These are phyloP conservation scores for Oikopleura albicans DNA, from an alignment of 23 tunicate genomes.

Conservation along the genomic window DNA sequence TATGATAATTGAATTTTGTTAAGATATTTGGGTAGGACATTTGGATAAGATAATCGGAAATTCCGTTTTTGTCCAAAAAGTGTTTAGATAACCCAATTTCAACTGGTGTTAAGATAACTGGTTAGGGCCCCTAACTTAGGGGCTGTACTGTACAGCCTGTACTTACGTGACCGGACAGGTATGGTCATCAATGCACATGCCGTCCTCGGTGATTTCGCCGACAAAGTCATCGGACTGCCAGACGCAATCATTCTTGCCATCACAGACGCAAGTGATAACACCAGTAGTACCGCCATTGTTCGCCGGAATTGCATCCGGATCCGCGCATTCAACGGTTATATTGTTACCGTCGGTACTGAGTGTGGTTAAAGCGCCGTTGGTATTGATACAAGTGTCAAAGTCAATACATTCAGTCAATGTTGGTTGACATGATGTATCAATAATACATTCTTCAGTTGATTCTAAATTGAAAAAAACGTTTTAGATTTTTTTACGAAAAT, in stretches of 20 bases:
- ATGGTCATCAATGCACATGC: not conserved
- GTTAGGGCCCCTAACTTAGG: no score
- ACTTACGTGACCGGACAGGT: not conserved
- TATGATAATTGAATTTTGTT: no score
- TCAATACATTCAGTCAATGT: not conserved
- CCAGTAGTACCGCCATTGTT: not conserved
- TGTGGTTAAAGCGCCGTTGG: not conserved
- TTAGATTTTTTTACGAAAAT: no score
- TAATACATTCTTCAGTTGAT: no score
- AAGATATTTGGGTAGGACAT: no score
- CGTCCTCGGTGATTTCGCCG: not conserved
- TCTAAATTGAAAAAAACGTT: no score
- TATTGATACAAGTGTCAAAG: not conserved
- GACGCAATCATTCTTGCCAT: not conserved
- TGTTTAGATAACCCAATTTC: no score
- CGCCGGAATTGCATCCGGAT: not conserved
- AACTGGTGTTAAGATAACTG: no score
- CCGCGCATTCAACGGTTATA: not conserved
- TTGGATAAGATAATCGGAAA: no score
- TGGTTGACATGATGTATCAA: not conserved
- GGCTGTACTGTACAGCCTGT: no score
- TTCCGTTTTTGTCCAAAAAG: no score
- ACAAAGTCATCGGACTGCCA: not conserved
- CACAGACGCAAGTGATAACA: not conserved
- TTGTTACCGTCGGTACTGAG: no score